Conservation (phyloP, 1,140 invertebrate genomes). For the Caenorhabditis tropicalis region DNA sequence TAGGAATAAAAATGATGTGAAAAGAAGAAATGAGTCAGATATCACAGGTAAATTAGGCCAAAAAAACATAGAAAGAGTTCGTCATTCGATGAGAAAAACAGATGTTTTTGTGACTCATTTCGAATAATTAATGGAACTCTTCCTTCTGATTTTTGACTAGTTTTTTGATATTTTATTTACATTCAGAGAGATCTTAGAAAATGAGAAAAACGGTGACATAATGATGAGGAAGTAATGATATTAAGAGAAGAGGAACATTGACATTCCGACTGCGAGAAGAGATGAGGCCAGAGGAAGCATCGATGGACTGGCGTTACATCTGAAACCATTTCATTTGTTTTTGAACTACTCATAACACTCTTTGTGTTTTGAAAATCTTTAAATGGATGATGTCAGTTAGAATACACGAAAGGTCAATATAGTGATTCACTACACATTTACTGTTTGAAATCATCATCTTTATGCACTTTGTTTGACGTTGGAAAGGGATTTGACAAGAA, state of each 20-base stretch:
- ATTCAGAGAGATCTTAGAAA: not conserved
- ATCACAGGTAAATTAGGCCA: not conserved
- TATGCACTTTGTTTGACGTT: too few relatives aligned
- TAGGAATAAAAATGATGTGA: not conserved
- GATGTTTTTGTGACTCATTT: not conserved
- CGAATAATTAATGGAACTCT: not conserved
- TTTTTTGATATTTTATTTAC: constrained; percentile 26
- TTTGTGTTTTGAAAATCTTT: too few relatives aligned
- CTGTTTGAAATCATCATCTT: too few relatives aligned
- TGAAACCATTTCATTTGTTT: not conserved
- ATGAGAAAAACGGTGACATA: constrained; percentile 3
- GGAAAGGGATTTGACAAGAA: too few relatives aligned
- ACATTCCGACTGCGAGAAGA: not conserved
- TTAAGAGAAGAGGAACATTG: constrained; percentile 9
- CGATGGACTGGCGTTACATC: constrained; percentile 26
- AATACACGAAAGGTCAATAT: too few relatives aligned
- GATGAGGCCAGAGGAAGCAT: not conserved
- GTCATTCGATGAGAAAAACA: not conserved
- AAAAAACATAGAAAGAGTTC: not conserved
- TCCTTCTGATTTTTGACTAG: not conserved
- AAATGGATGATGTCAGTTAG: too few relatives aligned
- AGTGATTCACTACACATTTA: too few relatives aligned
- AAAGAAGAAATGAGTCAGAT: not conserved
- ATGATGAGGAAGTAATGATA: not conserved
- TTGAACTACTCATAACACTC: too few relatives aligned